Evolutionary conservation across 2,113 vertebrate genomes (phyloP).

Genomic region (Silurus asotus): DNA sequence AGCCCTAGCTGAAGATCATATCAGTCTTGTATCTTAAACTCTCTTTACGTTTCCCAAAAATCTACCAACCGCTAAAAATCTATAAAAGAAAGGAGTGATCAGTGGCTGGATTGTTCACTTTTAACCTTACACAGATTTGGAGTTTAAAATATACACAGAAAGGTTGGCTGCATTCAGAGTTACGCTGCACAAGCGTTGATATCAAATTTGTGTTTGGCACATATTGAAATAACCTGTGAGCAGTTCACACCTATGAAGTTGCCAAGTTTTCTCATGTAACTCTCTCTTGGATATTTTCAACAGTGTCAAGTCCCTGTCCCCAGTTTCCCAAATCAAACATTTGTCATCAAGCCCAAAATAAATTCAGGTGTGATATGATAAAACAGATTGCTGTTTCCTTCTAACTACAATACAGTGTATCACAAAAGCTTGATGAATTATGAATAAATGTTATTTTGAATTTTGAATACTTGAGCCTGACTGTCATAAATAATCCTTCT

Average conservation of each 20-base stretch:
- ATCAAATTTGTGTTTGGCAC: not conserved
- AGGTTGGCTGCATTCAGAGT: not conserved
- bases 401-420: not conserved
- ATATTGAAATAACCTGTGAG: not conserved
- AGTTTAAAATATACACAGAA: not conserved
- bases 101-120: constrained; percentile 1
- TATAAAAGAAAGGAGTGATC: constrained; percentile 9
- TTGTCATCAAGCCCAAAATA: not conserved
- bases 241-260: not conserved
- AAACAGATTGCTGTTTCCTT: not conserved
- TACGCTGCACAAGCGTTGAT: not conserved
- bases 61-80: not conserved
- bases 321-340: not conserved
- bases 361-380: not conserved
- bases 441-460: too few species aligned
- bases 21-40: not conserved
- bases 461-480: not conserved
- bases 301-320: not conserved
- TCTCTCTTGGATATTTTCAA: not conserved
- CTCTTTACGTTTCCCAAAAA: constrained; percentile 16
- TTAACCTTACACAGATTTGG: not conserved
- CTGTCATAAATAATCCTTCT: not conserved
- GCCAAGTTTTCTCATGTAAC: not conserved
- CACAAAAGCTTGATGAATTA: not conserved
- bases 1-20: not conserved